These are phyloP conservation scores for Ennomos fuscantarius DNA, from an alignment of 2,888 invertebrate genomes.

Conservation along the genomic window DNA sequence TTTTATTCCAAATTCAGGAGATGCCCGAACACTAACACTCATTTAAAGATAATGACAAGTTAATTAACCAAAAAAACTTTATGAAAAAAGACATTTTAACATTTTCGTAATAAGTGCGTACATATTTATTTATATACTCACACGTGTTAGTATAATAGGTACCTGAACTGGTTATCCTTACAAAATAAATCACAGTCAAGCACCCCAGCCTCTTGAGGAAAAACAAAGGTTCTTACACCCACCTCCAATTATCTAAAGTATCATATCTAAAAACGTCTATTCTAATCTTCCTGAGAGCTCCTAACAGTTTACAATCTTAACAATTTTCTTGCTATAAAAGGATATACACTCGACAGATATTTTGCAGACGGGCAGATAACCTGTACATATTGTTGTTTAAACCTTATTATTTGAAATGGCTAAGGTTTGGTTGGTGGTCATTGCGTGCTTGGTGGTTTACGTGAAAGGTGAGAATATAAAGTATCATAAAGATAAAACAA, in stretches of 20 bases:
- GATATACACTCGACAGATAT: slow-evolving; percentile 8
- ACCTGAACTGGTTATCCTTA: neutral
- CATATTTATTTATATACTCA: no score
- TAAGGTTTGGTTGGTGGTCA: slow-evolving; percentile 1
- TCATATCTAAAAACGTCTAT: slow-evolving; percentile 20
- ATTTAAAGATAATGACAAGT: no score
- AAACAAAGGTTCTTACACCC: slow-evolving; percentile 31
- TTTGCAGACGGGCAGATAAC: neutral
- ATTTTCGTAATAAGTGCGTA: no score
- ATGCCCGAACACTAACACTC: no score
- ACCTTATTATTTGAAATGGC: neutral
- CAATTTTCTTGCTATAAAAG: slow-evolving; percentile 32
- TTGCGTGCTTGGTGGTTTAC: slow-evolving; percentile 28
- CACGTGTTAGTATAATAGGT: no score
- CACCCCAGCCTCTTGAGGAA: slow-evolving; percentile 4
- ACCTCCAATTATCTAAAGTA: slow-evolving; percentile 29
- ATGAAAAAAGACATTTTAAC: no score
- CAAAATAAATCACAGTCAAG: slow-evolving; percentile 7
- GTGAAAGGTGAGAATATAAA: slow-evolving; percentile 25
- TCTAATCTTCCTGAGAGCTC: slow-evolving; percentile 22
- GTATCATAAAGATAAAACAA: no score
- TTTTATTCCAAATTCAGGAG: no score
- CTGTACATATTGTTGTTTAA: neutral
- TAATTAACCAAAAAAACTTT: no score
- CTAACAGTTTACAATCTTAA: slow-evolving; percentile 16